Evolutionary conservation across 2,888 invertebrate genomes (phyloP), one percentile per base, ranked within the genome.

Genomic region (Cosmorhoe ocellata): DNA sequence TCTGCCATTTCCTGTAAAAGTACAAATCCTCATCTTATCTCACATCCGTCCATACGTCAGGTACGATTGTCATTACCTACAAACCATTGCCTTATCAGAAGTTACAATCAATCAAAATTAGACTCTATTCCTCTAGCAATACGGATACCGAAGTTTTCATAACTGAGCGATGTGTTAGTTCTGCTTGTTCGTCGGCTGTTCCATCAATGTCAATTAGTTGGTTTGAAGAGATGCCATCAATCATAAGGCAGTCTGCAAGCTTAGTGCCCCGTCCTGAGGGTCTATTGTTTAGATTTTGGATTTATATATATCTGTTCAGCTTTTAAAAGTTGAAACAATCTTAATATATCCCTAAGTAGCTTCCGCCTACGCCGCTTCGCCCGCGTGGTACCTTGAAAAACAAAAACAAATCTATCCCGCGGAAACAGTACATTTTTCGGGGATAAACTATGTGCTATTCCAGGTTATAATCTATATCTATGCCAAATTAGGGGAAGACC

Each of bases 191-290:
- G 67, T 64, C 69, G 71, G 71, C 81, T 83, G 83, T 86, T 90
- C 90, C 84, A 89, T 90, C 90, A 90, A 78, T 88, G 90, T 90
- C 90, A 89, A 90, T 90, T 90, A 90, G 81, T 57, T 81, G 81
- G 80, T 79, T 75, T 82, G 82, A 84, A 74, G 85, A 84, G 79
- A 76, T 74, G 74, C 76, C 79, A 90, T 90, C 89, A 81, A 89
- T 89, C 89, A 86, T 86, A 80, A 51, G 71, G 71, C 70, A 72
- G 74, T 71, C 76, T 72, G 69, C 58, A 53, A 64, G 63, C 67
- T 61, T 60, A 60, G 66, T 68, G 69, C 69, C 56, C 62, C 64
- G 74, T 79, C 76, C 78, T 79, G 74, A 74, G 78, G 77, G 75
- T 76, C 79, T 73, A 84, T 79, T 80, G 79, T 79, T 78, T 78